A percentile compares a stretch with the other conserved stretches of the same genome.
Evolutionary conservation across 2,888 invertebrate genomes (phyloP).

Genomic region (Cantharis rustica): DNA sequence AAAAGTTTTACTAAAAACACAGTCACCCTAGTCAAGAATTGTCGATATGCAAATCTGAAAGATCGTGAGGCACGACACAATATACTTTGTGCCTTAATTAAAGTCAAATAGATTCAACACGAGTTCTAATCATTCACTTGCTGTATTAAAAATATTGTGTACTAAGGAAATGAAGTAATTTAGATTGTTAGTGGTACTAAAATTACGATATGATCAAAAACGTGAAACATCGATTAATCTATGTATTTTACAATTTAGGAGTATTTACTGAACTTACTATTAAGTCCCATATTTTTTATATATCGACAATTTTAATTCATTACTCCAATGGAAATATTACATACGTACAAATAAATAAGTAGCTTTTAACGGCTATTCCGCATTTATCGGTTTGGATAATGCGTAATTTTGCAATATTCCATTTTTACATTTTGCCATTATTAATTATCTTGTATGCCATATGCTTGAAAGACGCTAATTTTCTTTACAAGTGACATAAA

Average conservation of each 20-base stretch:
- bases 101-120: slow-evolving; percentile 36
- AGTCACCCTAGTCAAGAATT: slow-evolving; percentile 32
- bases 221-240: neutral
- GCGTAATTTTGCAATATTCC: too few relatives aligned
- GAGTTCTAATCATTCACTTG: slow-evolving; percentile 34
- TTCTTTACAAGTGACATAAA: too few relatives aligned
- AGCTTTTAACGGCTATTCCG: too few relatives aligned
- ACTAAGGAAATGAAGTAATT: slow-evolving; percentile 28
- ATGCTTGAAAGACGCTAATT: too few relatives aligned
- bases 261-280: neutral
- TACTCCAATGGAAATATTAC: neutral
- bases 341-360: neutral
- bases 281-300: neutral
- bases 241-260: neutral
- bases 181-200: slow-evolving; percentile 28
- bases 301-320: neutral
- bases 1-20: slow-evolving; percentile 26
- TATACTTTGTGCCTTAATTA: slow-evolving; percentile 32
- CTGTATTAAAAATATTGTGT: slow-evolving; percentile 22
- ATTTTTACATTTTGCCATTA: too few relatives aligned
- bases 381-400: too few relatives aligned
- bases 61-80: slow-evolving; percentile 45
- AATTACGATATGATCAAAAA: slow-evolving; percentile 19
- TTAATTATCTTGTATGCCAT: too few relatives aligned
- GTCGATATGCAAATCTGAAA: slow-evolving; percentile 41